These are phyloP conservation scores for Bubalus kerabau DNA, from an alignment of 2,113 vertebrate species.

Conservation along the genomic window DNA sequence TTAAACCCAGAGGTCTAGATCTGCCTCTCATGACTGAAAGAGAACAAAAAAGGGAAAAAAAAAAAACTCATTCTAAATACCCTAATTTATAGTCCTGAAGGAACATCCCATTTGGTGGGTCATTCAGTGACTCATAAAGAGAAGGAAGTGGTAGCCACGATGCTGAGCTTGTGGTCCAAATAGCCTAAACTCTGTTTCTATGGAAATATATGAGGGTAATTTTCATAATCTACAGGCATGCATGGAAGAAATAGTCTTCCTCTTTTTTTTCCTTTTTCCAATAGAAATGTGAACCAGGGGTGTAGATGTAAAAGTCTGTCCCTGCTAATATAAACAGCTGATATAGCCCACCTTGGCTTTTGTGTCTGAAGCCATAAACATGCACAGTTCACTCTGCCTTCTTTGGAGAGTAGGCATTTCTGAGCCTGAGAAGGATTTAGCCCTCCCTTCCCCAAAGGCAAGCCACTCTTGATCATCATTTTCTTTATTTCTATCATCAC, in stretches of 20 bases:
- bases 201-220: conserved; percentile 54
- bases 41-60: neutral
- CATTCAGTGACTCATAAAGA: conserved; percentile 46
- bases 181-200: conserved; percentile 46
- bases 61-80: neutral
- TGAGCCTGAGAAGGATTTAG: neutral
- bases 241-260: conserved; percentile 22
- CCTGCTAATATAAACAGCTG: neutral
- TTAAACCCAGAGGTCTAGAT: conserved; percentile 54
- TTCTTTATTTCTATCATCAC: neutral
- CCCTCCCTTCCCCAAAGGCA: neutral
- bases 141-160: neutral
- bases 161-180: conserved; percentile 13
- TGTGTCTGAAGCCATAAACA: conserved; percentile 18
- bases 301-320: neutral
- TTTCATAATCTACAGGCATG: conserved; percentile 54
- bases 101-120: neutral
- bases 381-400: neutral
- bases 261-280: neutral
- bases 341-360: neutral
- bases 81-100: conserved; percentile 50
- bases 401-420: neutral
- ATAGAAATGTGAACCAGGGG: conserved; percentile 42
- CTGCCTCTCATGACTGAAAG: conserved; percentile 42
- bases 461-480: neutral